Evolutionary conservation across 2,888 invertebrate genomes (phyloP).

Genomic region (Acleris emargana): DNA sequence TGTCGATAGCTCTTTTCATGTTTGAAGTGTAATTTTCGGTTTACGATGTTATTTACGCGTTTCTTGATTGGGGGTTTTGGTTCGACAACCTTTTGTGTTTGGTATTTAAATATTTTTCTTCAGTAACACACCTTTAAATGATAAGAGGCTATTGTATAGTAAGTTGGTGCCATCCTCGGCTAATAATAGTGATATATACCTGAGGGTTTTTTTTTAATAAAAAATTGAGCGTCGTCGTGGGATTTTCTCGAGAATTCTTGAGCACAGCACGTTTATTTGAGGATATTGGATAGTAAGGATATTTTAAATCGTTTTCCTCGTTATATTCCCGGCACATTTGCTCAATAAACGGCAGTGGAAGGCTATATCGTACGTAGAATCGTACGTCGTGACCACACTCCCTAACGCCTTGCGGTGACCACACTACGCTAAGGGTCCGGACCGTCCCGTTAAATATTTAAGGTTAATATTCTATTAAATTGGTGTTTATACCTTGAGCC

Average conservation of each 20-base stretch:
- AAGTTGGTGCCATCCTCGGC: too few relatives aligned
- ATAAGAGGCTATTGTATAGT: too few relatives aligned
- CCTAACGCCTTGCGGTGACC: constrained; percentile 18
- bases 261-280: too few relatives aligned
- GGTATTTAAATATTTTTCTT: neutral
- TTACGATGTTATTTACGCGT: constrained; percentile 18
- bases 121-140: too few relatives aligned
- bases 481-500: too few relatives aligned
- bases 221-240: too few relatives aligned
- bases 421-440: neutral
- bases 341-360: constrained; percentile 18
- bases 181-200: too few relatives aligned
- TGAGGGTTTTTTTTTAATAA: too few relatives aligned
- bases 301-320: constrained; percentile 1
- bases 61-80: constrained; percentile 16
- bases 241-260: too few relatives aligned
- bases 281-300: neutral
- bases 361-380: constrained; percentile 21
- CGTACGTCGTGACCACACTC: constrained; percentile 23
- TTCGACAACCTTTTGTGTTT: constrained; percentile 5
- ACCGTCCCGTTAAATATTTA: too few relatives aligned
- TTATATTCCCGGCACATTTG: constrained; percentile 24
- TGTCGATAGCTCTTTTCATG: constrained; percentile 19
- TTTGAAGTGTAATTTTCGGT: constrained; percentile 22
- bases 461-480: too few relatives aligned